phyloP scores from a whole-genome alignment of 2,797 vertebrate genomes.

The Rousettus madagascariensis region DNA sequence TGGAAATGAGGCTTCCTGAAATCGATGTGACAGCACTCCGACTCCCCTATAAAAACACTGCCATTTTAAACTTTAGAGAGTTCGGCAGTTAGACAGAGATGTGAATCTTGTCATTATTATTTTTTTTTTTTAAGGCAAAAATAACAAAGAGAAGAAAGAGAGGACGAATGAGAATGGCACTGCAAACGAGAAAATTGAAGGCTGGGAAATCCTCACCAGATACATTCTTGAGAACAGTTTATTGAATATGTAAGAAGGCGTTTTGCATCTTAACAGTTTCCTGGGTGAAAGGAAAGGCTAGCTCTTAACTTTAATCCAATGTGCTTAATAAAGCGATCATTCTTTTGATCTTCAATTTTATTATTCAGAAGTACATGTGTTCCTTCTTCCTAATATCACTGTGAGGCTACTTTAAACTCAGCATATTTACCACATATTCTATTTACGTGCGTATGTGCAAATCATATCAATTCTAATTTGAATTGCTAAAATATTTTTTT shows the following conservation, averaged over 20 bases:
- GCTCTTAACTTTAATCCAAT: constrained; percentile 20
- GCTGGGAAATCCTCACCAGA: constrained; percentile 47
- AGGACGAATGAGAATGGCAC: not conserved
- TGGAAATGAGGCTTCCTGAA: not conserved
- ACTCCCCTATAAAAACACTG: not conserved
- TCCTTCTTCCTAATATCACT: not conserved
- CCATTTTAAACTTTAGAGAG: not conserved
- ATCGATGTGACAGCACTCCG: not conserved
- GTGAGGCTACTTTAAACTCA: not conserved
- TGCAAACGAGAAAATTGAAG: constrained; percentile 18
- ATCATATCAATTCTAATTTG: constrained; percentile 33
- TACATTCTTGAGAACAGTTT: constrained; percentile 2
- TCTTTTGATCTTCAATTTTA: constrained; percentile 15
- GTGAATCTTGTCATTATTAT: not conserved
- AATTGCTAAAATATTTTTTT: constrained; percentile 24
- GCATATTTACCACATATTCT: not conserved
- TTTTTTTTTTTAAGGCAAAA: constrained; percentile 19
- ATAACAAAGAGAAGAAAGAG: constrained; percentile 40
- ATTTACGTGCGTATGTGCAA: not conserved
- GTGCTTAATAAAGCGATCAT: not conserved
- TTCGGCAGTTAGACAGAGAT: not conserved
- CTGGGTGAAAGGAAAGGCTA: not conserved
- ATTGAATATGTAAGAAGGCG: constrained; percentile 13
- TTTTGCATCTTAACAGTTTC: constrained; percentile 12
- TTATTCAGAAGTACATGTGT: not conserved